These are phyloP conservation scores for Castor canadensis DNA, from an alignment of 2,113 vertebrate species.

Conservation along the genomic window DNA sequence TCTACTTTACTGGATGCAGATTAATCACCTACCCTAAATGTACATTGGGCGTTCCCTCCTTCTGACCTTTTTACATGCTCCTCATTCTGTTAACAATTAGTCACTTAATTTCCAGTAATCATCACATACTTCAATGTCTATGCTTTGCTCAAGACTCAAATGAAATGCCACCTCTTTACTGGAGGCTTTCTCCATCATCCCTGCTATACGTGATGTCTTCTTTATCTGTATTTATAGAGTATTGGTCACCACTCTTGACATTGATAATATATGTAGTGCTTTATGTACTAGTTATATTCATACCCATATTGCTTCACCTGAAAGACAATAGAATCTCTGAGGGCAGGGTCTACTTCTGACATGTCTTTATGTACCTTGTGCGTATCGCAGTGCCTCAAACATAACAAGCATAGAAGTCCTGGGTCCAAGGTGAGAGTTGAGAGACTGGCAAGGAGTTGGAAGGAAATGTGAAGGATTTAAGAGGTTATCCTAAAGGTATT, in stretches of 20 bases:
- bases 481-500: not conserved
- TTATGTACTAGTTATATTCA: not conserved
- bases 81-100: not conserved
- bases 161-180: not conserved
- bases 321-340: not conserved
- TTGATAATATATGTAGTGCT: not conserved
- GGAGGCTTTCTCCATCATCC: not conserved
- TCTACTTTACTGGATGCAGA: not conserved
- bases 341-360: not conserved
- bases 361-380: not conserved
- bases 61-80: not conserved
- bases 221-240: not conserved
- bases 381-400: not conserved
- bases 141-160: not conserved
- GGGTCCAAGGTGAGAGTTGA: not conserved
- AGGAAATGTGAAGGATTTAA: not conserved
- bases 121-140: not conserved
- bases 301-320: not conserved
- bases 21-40: slow-evolving; percentile 23
- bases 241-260: not conserved
- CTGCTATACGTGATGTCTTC: not conserved
- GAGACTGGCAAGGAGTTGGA: not conserved
- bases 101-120: not conserved
- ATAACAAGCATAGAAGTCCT: not conserved
- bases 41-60: not conserved